Conservation (phyloP, 2,113 vertebrate species). For the Megatriorchis doriae region DNA sequence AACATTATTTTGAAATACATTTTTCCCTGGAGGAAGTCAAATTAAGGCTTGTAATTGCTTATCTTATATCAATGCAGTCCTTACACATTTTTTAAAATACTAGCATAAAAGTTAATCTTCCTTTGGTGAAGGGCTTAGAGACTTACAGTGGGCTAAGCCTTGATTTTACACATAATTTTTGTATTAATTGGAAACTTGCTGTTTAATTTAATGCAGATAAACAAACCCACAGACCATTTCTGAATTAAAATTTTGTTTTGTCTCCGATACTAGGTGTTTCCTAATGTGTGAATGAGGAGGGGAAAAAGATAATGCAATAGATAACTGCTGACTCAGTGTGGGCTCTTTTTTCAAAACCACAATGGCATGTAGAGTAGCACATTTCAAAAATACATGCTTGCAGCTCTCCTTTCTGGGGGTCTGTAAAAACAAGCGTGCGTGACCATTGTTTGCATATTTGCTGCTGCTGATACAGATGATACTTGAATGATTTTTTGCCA, state of each 20-base stretch:
- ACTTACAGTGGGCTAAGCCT: not conserved
- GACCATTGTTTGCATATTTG: not conserved
- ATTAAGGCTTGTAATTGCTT: not conserved
- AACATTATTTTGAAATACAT: not conserved
- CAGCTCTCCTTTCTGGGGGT: not conserved
- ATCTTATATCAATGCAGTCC: not conserved
- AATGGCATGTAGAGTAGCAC: not conserved
- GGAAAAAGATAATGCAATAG: not conserved
- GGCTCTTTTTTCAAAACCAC: not conserved
- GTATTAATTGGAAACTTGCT: not conserved
- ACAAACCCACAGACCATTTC: not conserved
- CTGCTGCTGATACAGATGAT: not conserved
- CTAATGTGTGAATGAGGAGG: not conserved
- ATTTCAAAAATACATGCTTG: not conserved
- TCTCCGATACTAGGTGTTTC: not conserved
- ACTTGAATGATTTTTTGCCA: not conserved
- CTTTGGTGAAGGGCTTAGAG: not conserved
- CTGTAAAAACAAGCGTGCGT: not conserved
- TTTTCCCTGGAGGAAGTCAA: not conserved
- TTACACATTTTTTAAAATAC: not conserved
- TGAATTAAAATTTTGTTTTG: conserved; percentile 11
- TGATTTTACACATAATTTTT: not conserved
- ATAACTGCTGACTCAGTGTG: not conserved
- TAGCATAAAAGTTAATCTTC: not conserved
- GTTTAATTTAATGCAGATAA: not conserved